phyloP scores from a whole-genome alignment of 64 coral and sea anemone species.

The Catalaphyllia jardinei region DNA sequence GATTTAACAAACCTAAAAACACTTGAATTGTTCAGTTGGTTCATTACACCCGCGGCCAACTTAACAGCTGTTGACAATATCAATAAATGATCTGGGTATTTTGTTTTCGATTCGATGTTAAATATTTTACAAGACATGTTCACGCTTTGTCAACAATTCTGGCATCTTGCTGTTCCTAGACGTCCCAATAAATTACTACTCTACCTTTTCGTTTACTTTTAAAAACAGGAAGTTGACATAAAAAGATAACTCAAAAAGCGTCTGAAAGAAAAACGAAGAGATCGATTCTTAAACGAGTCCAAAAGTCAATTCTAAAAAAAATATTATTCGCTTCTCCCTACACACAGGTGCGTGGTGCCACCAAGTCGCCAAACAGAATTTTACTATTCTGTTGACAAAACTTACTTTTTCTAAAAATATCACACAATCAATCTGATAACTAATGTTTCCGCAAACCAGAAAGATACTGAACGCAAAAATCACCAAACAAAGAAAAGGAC shows the following conservation, averaged over 20 bases:
- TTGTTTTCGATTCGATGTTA: slow-evolving; percentile 29
- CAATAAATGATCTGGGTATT: slow-evolving; percentile 44
- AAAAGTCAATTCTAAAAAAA: neutral
- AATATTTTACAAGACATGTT: slow-evolving; percentile 3
- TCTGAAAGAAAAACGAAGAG: neutral
- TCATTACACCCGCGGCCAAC: neutral
- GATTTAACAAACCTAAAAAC: neutral
- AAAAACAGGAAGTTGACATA: neutral
- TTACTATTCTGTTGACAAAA: neutral
- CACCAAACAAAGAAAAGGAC: neutral
- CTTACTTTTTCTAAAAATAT: neutral
- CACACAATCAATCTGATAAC: neutral
- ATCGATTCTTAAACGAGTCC: neutral
- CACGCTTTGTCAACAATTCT: neutral
- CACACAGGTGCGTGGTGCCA: slow-evolving; percentile 1
- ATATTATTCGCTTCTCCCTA: neutral
- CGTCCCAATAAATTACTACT: too few relatives aligned
- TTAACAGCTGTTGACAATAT: slow-evolving; percentile 35
- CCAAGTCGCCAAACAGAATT: neutral
- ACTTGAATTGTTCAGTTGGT: neutral
- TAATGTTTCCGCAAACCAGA: neutral
- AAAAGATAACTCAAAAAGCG: too few relatives aligned
- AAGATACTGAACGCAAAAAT: neutral
- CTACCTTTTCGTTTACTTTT: too few relatives aligned
- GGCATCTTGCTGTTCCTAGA: neutral